phyloP scores from a whole-genome alignment of 2,113 vertebrate species.

The Vombatus ursinus region DNA sequence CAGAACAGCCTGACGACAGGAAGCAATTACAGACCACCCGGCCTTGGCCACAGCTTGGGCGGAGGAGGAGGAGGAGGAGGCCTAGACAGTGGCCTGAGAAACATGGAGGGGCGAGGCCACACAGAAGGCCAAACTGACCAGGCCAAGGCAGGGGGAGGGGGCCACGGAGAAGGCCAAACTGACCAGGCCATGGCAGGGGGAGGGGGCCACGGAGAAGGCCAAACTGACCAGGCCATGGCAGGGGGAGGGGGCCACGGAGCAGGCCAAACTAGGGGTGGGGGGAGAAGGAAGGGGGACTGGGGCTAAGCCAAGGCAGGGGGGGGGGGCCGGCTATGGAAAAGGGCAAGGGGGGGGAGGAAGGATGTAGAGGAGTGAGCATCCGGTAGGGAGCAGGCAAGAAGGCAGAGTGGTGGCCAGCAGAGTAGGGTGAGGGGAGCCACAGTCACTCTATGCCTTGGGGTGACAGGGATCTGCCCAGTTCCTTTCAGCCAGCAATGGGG shows the following conservation, averaged over 20 bases:
- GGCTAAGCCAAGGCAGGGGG: slow-evolving; percentile 63
- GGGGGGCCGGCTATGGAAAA: not conserved
- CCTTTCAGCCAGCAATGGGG: no score
- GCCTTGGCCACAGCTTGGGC: slow-evolving; percentile 71
- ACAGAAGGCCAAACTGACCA: slow-evolving; percentile 71
- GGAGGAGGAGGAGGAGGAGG: not conserved
- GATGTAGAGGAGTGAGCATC: not conserved
- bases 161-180: no score
- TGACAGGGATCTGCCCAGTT: not conserved
- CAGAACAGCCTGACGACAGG: slow-evolving; percentile 83
- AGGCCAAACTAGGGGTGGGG: not conserved
- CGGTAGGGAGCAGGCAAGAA: not conserved
- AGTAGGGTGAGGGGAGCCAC: not conserved
- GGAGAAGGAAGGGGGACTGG: not conserved
- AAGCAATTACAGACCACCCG: slow-evolving; percentile 86
- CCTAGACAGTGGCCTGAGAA: slow-evolving; percentile 41
- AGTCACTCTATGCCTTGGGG: not conserved
- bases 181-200: slow-evolving; percentile 70
- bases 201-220: not conserved
- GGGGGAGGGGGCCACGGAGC: not conserved
- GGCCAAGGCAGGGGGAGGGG: slow-evolving; percentile 66
- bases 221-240: no score
- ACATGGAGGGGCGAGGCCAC: slow-evolving; percentile 69
- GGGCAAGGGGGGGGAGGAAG: not conserved
- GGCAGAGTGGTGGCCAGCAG: no score